phyloP scores from a whole-genome alignment of 2,113 vertebrate genomes.

The Oxyura jamaicensis region DNA sequence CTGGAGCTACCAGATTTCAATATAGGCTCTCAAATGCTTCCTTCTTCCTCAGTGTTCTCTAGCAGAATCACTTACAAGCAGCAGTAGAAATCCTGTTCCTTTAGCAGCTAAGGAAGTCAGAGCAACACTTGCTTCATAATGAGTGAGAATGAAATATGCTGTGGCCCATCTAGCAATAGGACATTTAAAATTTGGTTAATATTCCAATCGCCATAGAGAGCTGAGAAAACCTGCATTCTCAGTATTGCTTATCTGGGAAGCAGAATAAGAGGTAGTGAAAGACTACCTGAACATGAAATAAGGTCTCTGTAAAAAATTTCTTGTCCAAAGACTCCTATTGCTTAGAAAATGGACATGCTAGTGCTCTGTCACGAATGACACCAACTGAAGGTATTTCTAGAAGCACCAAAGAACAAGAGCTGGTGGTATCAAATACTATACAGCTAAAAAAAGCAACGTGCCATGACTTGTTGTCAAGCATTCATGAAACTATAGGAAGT shows the following conservation, averaged over 20 bases:
- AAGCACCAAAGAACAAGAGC: background rate
- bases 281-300: background rate
- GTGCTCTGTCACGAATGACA: background rate
- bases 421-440: background rate
- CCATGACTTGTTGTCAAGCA: background rate
- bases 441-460: background rate
- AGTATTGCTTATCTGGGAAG: background rate
- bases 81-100: background rate
- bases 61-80: background rate
- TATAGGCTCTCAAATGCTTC: background rate
- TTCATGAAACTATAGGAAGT: constrained; percentile 1
- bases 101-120: background rate
- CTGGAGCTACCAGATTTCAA: background rate
- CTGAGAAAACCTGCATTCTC: background rate
- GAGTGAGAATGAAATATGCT: background rate
- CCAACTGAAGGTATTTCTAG: background rate
- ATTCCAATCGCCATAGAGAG: background rate
- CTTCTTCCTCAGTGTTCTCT: background rate
- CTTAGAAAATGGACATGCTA: background rate
- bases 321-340: background rate
- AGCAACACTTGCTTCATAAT: background rate
- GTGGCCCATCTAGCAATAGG: background rate
- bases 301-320: background rate
- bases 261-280: background rate
- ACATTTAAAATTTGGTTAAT: background rate